Percentiles rank a stretch among this genome's conserved stretches.
phyloP scores from a whole-genome alignment of 2,888 invertebrate genomes.

The Pollenia labialis region DNA sequence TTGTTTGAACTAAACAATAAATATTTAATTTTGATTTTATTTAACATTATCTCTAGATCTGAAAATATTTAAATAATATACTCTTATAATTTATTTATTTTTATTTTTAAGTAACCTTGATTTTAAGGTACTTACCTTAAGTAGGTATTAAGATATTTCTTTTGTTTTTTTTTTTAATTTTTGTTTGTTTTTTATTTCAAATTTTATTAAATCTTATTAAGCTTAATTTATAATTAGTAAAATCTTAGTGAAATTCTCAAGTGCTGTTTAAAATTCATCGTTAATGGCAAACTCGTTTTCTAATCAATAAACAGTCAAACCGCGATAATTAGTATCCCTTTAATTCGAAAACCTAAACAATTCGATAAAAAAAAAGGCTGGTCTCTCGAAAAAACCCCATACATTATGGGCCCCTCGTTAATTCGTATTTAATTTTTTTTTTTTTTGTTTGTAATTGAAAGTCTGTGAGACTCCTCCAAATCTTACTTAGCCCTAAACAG shows the following conservation, averaged over 20 bases:
- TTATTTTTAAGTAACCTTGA: constrained; percentile 26
- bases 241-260: neutral
- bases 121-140: neutral
- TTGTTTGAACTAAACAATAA: constrained; percentile 26
- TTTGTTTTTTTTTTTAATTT: neutral
- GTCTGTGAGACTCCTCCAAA: too few species aligned
- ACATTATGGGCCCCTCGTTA: too few species aligned
- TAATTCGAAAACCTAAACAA: too few species aligned
- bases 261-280: too few species aligned
- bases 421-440: too few species aligned
- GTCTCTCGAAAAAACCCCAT: too few species aligned
- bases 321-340: too few species aligned
- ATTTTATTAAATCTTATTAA: constrained; percentile 14
- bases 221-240: constrained; percentile 24
- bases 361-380: too few species aligned
- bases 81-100: neutral
- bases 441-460: too few species aligned
- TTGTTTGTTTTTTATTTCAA: neutral
- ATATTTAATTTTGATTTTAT: constrained; percentile 20
- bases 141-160: neutral
- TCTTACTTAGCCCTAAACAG: too few species aligned
- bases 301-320: too few species aligned
- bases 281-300: too few species aligned
- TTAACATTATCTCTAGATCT: neutral
- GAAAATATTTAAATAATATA: constrained; percentile 33